These are phyloP conservation scores for Podocnemis expansa DNA, from an alignment of 2,113 vertebrate genomes.

Conservation along the genomic window DNA sequence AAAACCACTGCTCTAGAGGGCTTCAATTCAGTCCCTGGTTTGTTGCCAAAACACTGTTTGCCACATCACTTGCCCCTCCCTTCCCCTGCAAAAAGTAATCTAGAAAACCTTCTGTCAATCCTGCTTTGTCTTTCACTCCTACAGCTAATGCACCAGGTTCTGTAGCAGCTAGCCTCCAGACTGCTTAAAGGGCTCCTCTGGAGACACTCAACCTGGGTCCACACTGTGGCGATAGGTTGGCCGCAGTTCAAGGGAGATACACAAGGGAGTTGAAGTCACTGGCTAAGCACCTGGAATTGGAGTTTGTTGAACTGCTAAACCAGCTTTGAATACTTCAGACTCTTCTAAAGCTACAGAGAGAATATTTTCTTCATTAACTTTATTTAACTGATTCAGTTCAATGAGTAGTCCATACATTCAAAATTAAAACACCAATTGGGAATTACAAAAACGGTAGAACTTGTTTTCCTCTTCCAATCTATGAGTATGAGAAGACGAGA, in stretches of 20 bases:
- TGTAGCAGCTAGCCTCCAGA: constrained; percentile 5
- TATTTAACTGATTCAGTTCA: neutral
- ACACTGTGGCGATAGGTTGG: too few relatives aligned
- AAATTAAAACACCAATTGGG: neutral
- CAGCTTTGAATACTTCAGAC: neutral
- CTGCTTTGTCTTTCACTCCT: constrained; percentile 43
- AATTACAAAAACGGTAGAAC: neutral
- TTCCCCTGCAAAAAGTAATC: neutral
- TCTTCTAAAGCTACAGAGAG: neutral
- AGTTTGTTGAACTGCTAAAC: neutral
- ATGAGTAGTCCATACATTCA: neutral
- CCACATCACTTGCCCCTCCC: neutral
- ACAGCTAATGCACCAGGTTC: constrained; percentile 55
- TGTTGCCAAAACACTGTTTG: neutral
- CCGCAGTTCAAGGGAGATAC: too few relatives aligned
- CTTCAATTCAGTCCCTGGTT: neutral
- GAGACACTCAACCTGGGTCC: neutral
- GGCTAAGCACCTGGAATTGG: neutral
- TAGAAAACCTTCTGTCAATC: neutral
- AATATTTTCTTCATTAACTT: neutral
- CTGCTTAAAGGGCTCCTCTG: constrained; percentile 31
- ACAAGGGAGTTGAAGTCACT: neutral
- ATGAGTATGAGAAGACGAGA: neutral
- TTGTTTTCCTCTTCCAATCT: neutral
- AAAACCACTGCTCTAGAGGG: neutral